Base-by-base conservation (phyloP, 2,888 invertebrate genomes). In the Dasypolia templi region DNA sequence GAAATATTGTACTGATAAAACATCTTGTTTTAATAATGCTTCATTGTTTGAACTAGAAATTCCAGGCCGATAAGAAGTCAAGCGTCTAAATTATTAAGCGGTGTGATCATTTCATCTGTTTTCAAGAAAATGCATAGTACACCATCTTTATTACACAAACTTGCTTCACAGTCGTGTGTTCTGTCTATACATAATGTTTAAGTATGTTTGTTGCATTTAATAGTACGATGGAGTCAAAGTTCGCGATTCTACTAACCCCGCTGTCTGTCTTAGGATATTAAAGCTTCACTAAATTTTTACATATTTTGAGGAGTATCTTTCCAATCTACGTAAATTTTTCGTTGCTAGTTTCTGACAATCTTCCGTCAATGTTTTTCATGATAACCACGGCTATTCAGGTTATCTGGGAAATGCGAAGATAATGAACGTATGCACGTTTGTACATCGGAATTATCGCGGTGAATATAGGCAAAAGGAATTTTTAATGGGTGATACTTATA, bases 1-100 rank as follows among this genome's bases (percentile, higher is more conserved):
- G 80, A 87, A 80, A 86, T 81, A 88, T 83, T 81, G 70, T 81
- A 80, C 89, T 89, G 91, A 93, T 91, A 88, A 89, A 92, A 88
- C 88, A 90, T 90, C 88, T 91, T 92, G 91, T 91, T 91, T 90
- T 92, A 89, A 89, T 86, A 90, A 90, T 87, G 87, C 87, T 87
- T 90, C 89, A 89, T 88, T 95, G 95, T 95, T 95, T 95, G 89
- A 88, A 89, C 87, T 89, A 88, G 79, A 91, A 90, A 95, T 95
- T 92, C 95, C 90, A 80, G 51, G 67, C 84, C 84, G 95, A 95
- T 95, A 95, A 94, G 88, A 72, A 81, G 68, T 29, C 55, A 53
- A 68, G 62, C 58, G 78, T 70, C 80, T 81, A 71, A 86, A 88
- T 86, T 75, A 67, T 55, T 82, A 84, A 80, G 78, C 78, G 65